These are phyloP conservation scores for Channa maculata DNA, from an alignment of 2,113 vertebrate species.

Conservation along the genomic window DNA sequence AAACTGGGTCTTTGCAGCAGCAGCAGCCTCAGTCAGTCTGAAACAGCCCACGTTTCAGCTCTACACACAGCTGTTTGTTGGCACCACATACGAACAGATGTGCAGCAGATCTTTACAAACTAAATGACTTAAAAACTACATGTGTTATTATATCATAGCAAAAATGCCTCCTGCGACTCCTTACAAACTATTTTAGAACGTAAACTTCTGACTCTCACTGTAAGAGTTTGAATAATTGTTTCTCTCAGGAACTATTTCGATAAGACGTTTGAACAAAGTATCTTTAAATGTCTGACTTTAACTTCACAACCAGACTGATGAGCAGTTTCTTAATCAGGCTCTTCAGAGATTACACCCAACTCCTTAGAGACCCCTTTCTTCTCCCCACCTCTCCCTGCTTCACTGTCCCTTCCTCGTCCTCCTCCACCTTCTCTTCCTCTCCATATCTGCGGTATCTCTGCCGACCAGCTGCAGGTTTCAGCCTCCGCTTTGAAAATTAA, in stretches of 20 bases:
- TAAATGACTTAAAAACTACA: no score
- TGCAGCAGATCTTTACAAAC: no score
- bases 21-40: not conserved
- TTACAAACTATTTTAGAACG: no score
- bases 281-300: not conserved
- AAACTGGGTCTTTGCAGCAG: constrained; percentile 45
- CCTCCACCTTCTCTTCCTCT: not conserved
- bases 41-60: no score
- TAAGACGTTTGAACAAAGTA: not conserved
- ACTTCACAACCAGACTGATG: not conserved
- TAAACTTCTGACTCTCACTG: no score
- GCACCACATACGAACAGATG: no score
- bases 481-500: not conserved
- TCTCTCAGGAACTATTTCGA: not conserved
- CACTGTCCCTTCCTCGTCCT: not conserved
- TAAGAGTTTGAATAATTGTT: no score
- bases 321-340: not conserved
- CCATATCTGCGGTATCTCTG: constrained; percentile 15
- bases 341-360: not conserved
- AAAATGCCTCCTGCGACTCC: no score
- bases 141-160: no score
- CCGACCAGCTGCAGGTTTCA: constrained; percentile 12
- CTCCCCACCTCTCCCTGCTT: not conserved
- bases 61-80: no score
- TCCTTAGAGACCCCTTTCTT: constrained; percentile 8